Evolutionary conservation across 2,888 invertebrate genomes (phyloP).

Genomic region (Spilosoma lubricipeda): DNA sequence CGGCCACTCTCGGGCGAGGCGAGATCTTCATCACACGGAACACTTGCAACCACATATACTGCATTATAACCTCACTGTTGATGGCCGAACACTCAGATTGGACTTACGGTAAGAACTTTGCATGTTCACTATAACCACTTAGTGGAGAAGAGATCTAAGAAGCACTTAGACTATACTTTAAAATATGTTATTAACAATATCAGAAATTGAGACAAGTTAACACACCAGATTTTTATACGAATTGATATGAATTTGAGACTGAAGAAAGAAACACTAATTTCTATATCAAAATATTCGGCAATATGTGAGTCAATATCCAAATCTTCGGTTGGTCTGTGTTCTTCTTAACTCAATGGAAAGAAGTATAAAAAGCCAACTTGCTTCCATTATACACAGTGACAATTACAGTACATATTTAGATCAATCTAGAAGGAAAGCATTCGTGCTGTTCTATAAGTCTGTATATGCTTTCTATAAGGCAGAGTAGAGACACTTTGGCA

Average conservation of each 20-base stretch:
- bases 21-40: constrained; percentile 70
- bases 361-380: background rate
- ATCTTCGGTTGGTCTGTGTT: background rate
- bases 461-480: no score
- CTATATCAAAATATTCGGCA: background rate
- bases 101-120: constrained; percentile 74
- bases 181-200: background rate
- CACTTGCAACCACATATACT: constrained; percentile 70
- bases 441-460: no score
- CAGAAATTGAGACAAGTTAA: background rate
- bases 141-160: no score
- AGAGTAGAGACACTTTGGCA: no score
- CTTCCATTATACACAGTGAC: background rate
- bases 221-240: background rate
- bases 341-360: background rate
- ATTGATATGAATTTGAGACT: background rate
- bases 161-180: no score
- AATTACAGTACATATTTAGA: no score
- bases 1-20: constrained; percentile 83
- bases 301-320: background rate
- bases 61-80: constrained; percentile 82
- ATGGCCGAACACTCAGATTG: constrained; percentile 77
- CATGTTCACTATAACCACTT: background rate
- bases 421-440: no score
- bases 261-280: background rate